These are phyloP conservation scores for Megaceryle torquata DNA, from an alignment of 2,113 vertebrate species.

Conservation along the genomic window DNA sequence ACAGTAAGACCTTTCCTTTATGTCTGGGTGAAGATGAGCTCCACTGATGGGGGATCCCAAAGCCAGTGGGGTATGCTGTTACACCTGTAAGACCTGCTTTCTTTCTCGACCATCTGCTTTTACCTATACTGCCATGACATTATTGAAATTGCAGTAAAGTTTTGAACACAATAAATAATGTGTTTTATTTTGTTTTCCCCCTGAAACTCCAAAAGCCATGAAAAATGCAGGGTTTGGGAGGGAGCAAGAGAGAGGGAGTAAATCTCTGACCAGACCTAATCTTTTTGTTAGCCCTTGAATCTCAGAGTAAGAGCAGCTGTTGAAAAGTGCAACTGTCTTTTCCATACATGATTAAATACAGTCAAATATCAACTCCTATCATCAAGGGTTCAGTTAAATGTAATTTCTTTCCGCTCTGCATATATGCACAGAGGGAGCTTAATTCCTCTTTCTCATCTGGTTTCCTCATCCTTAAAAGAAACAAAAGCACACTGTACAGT, in stretches of 20 bases:
- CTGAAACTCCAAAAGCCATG: neutral
- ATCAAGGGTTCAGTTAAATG: conserved; percentile 55
- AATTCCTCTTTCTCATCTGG: conserved; percentile 23
- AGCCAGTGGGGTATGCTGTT: neutral
- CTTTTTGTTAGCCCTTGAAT: neutral
- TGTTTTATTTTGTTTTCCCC: neutral
- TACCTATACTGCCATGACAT: neutral
- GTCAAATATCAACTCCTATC: conserved; percentile 23
- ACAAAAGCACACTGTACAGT: conserved; percentile 37
- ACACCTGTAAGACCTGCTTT: neutral
- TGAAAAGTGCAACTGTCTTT: conserved; percentile 44
- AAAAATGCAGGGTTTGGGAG: conserved; percentile 15
- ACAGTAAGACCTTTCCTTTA: neutral
- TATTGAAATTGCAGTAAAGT: neutral
- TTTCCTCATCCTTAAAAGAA: conserved; percentile 59
- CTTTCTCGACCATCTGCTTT: conserved; percentile 5
- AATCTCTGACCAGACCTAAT: neutral
- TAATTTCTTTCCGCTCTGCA: conserved; percentile 40
- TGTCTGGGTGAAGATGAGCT: neutral
- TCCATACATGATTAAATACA: conserved; percentile 16
- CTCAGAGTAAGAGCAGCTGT: conserved; percentile 43
- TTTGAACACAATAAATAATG: neutral
- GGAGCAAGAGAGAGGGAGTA: neutral
- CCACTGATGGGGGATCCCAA: neutral
- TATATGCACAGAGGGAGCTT: conserved; percentile 37